Percentiles rank a stretch among this genome's conserved stretches.
Conservation (phyloP, 2,113 vertebrate genomes). For the Pelusios castaneus region DNA sequence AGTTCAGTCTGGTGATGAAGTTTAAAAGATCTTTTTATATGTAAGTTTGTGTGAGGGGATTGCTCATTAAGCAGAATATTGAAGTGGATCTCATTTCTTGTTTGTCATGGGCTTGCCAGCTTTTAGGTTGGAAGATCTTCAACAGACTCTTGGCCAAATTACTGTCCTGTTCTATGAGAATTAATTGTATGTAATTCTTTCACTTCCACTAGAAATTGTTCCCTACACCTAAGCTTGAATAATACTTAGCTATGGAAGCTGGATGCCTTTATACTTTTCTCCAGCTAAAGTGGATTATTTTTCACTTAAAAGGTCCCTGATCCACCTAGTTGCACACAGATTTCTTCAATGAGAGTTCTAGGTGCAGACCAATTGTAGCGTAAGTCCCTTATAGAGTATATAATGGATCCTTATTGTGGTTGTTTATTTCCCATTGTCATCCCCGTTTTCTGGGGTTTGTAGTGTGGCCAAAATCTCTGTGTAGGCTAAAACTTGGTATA, state of each 20-base stretch:
- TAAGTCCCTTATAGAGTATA: neutral
- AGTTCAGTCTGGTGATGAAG: constrained; percentile 8
- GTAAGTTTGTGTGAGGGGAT: neutral
- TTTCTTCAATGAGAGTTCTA: neutral
- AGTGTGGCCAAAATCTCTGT: constrained; percentile 14
- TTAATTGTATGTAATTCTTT: neutral
- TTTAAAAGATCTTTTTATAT: neutral
- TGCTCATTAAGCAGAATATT: neutral
- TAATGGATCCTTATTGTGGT: neutral
- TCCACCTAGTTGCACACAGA: neutral
- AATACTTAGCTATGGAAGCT: neutral
- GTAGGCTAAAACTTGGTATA: constrained; percentile 7
- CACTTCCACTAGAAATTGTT: neutral
- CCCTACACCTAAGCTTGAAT: neutral
- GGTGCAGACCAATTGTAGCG: neutral
- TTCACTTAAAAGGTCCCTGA: neutral
- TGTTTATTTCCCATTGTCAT: constrained; percentile 25
- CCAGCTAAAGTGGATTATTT: neutral
- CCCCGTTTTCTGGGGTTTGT: constrained; percentile 51
- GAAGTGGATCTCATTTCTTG: accelerated
- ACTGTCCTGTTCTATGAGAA: neutral
- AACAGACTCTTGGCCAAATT: neutral
- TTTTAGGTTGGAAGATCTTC: neutral
- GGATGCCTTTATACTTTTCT: neutral
- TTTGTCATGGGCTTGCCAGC: neutral